Conservation (phyloP, 2,888 invertebrate genomes). For the Eremobia ochroleuca region DNA sequence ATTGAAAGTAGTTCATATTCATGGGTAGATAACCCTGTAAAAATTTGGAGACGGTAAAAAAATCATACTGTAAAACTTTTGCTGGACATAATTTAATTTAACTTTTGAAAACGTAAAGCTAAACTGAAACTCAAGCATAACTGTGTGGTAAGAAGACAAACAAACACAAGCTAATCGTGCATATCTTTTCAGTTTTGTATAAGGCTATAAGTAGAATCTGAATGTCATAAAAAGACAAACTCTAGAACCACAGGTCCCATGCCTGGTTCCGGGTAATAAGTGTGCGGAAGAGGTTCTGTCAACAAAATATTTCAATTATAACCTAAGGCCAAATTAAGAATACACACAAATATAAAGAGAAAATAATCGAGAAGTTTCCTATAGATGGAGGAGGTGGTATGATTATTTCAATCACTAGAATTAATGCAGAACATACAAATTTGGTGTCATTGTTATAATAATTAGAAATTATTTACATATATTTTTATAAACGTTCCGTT, state of each 20-base stretch:
- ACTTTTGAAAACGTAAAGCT: background rate
- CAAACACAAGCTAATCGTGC: background rate
- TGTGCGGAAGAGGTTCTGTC: constrained; percentile 6
- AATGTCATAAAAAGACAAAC: background rate
- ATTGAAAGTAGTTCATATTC: too few species aligned
- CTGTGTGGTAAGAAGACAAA: background rate
- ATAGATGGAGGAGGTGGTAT: constrained; percentile 4
- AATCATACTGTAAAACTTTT: too few species aligned
- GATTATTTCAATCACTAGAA: constrained; percentile 37
- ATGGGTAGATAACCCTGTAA: too few species aligned
- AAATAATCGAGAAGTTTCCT: constrained; percentile 31
- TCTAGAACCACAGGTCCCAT: background rate
- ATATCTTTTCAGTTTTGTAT: background rate
- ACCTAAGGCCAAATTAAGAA: background rate
- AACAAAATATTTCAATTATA: constrained; percentile 7
- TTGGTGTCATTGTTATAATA: background rate
- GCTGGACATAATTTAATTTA: background rate
- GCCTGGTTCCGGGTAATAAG: constrained; percentile 8
- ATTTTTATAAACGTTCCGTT: too few species aligned
- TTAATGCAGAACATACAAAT: constrained; percentile 20
- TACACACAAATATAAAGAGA: background rate
- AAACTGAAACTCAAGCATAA: background rate
- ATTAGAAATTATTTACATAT: too few species aligned
- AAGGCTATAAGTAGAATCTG: background rate
- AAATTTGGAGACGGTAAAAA: too few species aligned